Evolutionary conservation across 2,797 vertebrate genomes (phyloP), one percentile per base, ranked within the genome.

Genomic region (Lagorchestes hirsutus): DNA sequence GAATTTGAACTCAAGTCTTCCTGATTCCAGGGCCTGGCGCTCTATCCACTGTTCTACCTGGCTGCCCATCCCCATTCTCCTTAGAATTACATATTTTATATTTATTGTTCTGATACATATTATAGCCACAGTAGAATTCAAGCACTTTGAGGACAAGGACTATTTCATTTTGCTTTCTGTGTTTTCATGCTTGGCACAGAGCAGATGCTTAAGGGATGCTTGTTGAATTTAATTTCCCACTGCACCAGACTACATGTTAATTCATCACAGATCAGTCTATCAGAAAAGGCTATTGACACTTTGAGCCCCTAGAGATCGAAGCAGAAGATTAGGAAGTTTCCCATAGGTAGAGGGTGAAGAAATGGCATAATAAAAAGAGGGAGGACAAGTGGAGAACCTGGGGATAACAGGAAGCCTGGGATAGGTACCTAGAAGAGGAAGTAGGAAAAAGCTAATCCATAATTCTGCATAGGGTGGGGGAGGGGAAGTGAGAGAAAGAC

Each of bases 391-490:
- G 54, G 90, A 40, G 8, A 74, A 5, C 24, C 54, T 27, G 11
- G 11, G 5, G 50, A 90, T 0, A 4, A 52, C 14, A 46, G 34
- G 12, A 50, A 24, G 40, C 18, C 50, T 24, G 4, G 0, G 16
- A 54, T 27, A 5, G 1, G 0, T 11, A 67, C 54, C 58, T 1
- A 1, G 28, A 12, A 31, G 18, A 29, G 54, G 28, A 16, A n/a
- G 16, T 18, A n/a, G 90, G 90, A 34, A 46, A 14, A 55, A 91
- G 31, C 4, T 40, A 74, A 40, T n/a, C 62, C 62, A 74, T 40
- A 74, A 40, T 40, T 74, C n/a, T n/a, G 14, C 16, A 40, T 16
- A 67, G 59, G 31, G 13, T n/a, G 1, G n/a, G 16, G 31, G 13
- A 74, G 62, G 62, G 14, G n/a, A 24, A 46, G 22, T 2, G 3